phyloP scores from a whole-genome alignment of 2,888 invertebrate genomes.

The Dicranocentrus wangi region DNA sequence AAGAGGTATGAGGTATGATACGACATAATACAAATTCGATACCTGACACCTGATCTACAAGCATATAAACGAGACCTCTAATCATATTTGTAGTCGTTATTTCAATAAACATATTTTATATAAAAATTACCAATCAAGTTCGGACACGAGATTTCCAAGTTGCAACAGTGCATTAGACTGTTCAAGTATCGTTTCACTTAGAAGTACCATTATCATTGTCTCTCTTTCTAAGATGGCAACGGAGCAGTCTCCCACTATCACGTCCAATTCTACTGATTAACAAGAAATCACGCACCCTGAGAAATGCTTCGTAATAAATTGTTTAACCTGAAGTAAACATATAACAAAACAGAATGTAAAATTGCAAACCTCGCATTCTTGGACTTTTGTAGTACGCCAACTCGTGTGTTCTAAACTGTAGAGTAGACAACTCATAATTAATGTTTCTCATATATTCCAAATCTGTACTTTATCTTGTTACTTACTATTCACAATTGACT shows the following conservation, averaged over 20 bases:
- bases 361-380: conserved; percentile 78
- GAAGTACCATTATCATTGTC: conserved; percentile 83
- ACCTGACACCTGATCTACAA: no score
- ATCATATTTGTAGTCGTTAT: no score
- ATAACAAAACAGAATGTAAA: neutral
- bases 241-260: conserved; percentile 84
- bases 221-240: conserved; percentile 87
- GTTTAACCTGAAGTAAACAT: no score
- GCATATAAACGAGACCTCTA: no score
- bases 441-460: no score
- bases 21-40: neutral
- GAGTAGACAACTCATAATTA: conserved; percentile 31
- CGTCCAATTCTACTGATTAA: conserved; percentile 80
- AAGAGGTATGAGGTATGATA: conserved; percentile 1
- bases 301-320: no score
- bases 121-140: conserved; percentile 81
- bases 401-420: conserved; percentile 81
- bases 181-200: conserved; percentile 80
- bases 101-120: neutral
- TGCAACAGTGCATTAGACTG: conserved; percentile 78
- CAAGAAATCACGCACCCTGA: no score
- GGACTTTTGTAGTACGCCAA: conserved; percentile 83
- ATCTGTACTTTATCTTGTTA: no score
- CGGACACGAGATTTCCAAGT: conserved; percentile 79
- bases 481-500: no score